phyloP scores from a whole-genome alignment of 2,888 invertebrate species.

The Glomeris marginata region DNA sequence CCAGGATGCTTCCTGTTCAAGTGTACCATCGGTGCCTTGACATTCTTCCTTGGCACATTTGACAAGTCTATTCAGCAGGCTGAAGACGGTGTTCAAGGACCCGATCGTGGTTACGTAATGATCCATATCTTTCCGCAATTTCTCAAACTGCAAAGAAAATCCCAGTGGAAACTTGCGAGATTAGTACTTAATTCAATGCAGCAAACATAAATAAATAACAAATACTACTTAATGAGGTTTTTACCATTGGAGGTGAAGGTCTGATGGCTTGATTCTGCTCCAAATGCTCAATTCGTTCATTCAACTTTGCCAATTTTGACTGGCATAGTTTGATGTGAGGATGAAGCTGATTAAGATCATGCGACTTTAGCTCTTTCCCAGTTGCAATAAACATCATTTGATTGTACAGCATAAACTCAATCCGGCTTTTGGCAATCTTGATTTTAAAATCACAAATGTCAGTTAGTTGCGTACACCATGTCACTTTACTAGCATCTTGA shows the following conservation, averaged over 20 bases:
- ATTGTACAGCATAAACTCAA: conserved; percentile 3
- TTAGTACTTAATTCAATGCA: no score
- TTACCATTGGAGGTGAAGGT: conserved; percentile 12
- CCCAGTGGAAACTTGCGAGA: no score
- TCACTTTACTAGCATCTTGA: no score
- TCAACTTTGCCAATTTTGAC: neutral
- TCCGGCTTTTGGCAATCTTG: no score
- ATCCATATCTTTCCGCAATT: conserved; percentile 32
- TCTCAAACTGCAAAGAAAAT: conserved; percentile 25
- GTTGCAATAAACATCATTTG: conserved; percentile 9
- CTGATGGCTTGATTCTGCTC: conserved; percentile 15
- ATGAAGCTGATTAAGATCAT: conserved; percentile 4
- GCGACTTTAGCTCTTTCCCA: conserved; percentile 8
- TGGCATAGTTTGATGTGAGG: conserved; percentile 11
- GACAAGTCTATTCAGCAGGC: conserved; percentile 9
- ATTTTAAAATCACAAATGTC: conserved; percentile 1
- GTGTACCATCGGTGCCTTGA: conserved; percentile 3
- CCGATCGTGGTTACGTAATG: conserved; percentile 17
- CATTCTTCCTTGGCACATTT: neutral
- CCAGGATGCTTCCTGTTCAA: conserved; percentile 5
- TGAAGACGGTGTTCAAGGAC: conserved; percentile 12
- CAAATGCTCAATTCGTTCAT: conserved; percentile 8
- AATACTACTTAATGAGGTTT: no score
- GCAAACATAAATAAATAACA: no score
- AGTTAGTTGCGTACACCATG: no score